Evolutionary conservation across 2,113 vertebrate genomes (phyloP), one percentile per base, ranked within the genome.

Genomic region (Alligator sinensis): DNA sequence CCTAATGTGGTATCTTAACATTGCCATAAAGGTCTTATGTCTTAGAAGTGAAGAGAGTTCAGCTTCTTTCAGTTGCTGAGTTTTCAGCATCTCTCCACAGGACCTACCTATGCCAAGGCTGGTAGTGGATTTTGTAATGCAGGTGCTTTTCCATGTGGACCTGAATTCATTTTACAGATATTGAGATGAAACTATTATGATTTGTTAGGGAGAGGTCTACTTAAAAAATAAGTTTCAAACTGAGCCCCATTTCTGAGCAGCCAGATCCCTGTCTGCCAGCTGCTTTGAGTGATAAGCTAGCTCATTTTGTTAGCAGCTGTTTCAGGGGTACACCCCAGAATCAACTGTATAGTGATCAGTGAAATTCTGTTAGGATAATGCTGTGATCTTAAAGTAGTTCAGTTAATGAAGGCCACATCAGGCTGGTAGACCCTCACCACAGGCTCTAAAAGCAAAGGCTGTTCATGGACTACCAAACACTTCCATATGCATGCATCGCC

Each of bases 281-380:
- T 47, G 18, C 38, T 72, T 30, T 38, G 30, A 72, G 10, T 38
- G 30, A 10, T 21, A 72, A 12, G 87, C 80, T n/a, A 63, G 60
- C 14, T 93, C 0, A 72, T 91, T 90, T 94, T 74, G 54, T 95
- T 82, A 77, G 83, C 84, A 91, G 66, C 72, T 68, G 93, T 90
- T 80, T 91, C 93, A 72, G 74, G 82, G n/a, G 59, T 93, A 13
- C 55, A 34, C 82, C 34, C 81, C 80, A 78, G 72, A 79, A 79
- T 89, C 95, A 89, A 92, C 83, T 84, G 84, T 68, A 14, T n/a
- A 54, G 59, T 21, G 84, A 83, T 59, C 79, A 92, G 86, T 7
- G 80, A 83, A 70, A 2, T 58, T 64, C 64, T 15, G 11, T 11
- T 72, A 86, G 62, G 84, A 81, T 66, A 93, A 88, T 77, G 91